These are phyloP conservation scores for Erethizon dorsatum DNA, from an alignment of 2,797 vertebrate genomes.

Conservation along the genomic window DNA sequence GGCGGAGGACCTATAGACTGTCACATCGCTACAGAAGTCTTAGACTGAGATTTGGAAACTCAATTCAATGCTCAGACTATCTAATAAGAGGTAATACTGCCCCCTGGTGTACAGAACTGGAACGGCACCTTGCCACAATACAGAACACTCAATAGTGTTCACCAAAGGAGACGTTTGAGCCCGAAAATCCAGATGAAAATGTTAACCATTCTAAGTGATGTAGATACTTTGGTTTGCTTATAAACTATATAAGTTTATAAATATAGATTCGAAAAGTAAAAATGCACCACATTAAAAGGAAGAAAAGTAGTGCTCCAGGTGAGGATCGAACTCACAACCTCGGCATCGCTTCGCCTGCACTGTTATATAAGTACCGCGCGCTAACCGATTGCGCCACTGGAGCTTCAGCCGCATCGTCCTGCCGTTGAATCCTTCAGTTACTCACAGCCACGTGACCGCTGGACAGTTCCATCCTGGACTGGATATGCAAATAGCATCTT, in stretches of 20 bases:
- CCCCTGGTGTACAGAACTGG: conserved; percentile 67
- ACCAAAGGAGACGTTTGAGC: neutral
- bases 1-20: neutral
- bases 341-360: conserved; percentile 95
- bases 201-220: neutral
- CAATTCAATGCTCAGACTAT: neutral
- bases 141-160: rapidly evolving
- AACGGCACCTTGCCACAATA: neutral
- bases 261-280: neutral
- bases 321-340: conserved; percentile 99
- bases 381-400: conserved; percentile 98
- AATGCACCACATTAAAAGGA: conserved; percentile 91
- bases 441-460: neutral
- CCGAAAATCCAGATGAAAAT: neutral
- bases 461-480: rapidly evolving
- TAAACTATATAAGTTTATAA: neutral
- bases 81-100: conserved; percentile 17
- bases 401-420: conserved; percentile 85
- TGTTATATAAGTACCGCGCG: conserved; percentile 97
- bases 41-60: conserved; percentile 33
- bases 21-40: neutral
- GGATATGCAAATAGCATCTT: neutral
- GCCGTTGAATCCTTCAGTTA: conserved; percentile 38
- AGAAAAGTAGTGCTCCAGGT: conserved; percentile 93
- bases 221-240: neutral